Percentiles rank a stretch among this genome's conserved stretches.
Conservation (phyloP, 2,797 vertebrate species). For the Lutjanus campechanus region DNA sequence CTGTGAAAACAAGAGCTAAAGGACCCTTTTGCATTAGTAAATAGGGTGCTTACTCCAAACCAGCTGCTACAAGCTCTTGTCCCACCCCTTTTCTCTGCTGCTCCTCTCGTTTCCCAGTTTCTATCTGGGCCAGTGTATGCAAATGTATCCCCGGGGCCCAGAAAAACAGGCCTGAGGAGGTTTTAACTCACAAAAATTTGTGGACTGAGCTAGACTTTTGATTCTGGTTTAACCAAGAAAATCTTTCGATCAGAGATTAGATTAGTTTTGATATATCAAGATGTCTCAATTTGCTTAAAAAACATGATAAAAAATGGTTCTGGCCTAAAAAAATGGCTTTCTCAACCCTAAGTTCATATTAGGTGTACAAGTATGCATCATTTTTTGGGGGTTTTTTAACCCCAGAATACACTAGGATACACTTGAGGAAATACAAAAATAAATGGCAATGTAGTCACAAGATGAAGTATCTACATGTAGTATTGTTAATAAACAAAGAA, state of each 20-base stretch:
- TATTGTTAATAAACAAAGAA: not conserved
- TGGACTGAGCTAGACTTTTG: conserved; percentile 3
- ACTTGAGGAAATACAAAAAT: not conserved
- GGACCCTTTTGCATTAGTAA: conserved; percentile 33
- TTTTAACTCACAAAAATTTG: conserved; percentile 47
- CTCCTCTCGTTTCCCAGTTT: conserved; percentile 77
- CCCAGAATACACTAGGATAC: too few relatives aligned
- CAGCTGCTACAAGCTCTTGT: conserved; percentile 68
- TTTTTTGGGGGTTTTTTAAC: not conserved
- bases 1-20: conserved; percentile 40
- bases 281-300: too few relatives aligned
- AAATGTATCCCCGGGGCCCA: conserved; percentile 70
- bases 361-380: not conserved
- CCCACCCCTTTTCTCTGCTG: conserved; percentile 53
- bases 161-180: conserved; percentile 41
- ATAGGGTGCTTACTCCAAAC: conserved; percentile 38
- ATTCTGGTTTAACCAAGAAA: conserved; percentile 1
- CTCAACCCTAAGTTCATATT: too few relatives aligned
- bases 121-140: conserved; percentile 70
- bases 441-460: not conserved
- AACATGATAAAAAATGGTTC: too few relatives aligned
- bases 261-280: not conserved
- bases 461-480: not conserved
- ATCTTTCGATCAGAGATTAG: not conserved
- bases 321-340: not conserved